phyloP scores from a whole-genome alignment of 2,797 vertebrate species.

The Phoxinus dragarum region DNA sequence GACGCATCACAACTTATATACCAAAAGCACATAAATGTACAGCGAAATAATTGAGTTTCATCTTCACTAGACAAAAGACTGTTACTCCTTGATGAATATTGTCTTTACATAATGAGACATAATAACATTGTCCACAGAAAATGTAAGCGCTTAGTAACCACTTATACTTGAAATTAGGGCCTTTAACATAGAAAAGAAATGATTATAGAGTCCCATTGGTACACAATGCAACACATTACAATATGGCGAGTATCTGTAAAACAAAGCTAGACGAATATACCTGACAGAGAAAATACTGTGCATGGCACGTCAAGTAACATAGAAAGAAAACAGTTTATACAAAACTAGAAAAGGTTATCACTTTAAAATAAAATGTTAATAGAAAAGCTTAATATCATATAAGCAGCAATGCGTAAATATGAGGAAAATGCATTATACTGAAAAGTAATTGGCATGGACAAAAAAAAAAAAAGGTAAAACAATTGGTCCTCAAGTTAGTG shows the following conservation, averaged over 20 bases:
- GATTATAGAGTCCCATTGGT: conserved; percentile 68
- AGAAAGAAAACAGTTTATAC: conserved; percentile 68
- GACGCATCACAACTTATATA: conserved; percentile 4
- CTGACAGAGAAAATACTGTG: conserved; percentile 73
- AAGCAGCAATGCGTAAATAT: conserved; percentile 69
- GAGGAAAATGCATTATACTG: conserved; percentile 28
- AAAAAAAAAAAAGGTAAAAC: background rate
- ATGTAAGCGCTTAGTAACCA: conserved; percentile 74
- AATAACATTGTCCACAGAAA: conserved; percentile 47
- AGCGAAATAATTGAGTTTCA: conserved; percentile 51
- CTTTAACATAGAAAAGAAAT: conserved; percentile 62
- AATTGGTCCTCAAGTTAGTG: conserved; percentile 23
- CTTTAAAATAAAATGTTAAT: conserved; percentile 65
- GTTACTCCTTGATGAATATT: conserved; percentile 19
- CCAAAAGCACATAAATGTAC: conserved; percentile 57
- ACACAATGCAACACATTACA: conserved; percentile 78
- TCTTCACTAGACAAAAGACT: conserved; percentile 39
- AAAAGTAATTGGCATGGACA: conserved; percentile 14
- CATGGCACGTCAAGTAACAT: conserved; percentile 70
- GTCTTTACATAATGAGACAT: conserved; percentile 62
- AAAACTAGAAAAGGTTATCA: conserved; percentile 70
- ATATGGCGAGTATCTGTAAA: conserved; percentile 73
- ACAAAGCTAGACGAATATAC: conserved; percentile 72
- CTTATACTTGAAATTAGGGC: conserved; percentile 66
- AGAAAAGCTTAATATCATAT: conserved; percentile 60